These are phyloP conservation scores for Umimayanthus chanpuru DNA, from an alignment of 92 coral and sea anemone species.

Conservation along the genomic window DNA sequence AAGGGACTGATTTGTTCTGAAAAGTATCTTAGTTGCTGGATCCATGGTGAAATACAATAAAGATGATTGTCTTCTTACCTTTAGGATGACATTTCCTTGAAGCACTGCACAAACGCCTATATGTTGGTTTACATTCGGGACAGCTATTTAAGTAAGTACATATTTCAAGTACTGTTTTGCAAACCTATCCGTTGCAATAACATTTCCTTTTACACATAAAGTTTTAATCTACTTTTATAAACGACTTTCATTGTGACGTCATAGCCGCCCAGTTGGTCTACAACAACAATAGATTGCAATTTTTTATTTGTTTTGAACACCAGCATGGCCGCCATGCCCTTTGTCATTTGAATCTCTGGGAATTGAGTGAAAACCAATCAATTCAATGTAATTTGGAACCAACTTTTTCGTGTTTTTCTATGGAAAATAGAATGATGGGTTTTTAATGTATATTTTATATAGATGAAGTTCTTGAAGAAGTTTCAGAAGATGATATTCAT, in stretches of 20 bases:
- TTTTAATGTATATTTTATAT: neutral
- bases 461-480: constrained; percentile 88
- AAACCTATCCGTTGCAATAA: neutral
- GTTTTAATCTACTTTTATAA: too few relatives aligned
- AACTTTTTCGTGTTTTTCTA: neutral
- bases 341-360: too few relatives aligned
- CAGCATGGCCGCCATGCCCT: too few relatives aligned
- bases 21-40: too few relatives aligned
- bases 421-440: neutral
- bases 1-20: too few relatives aligned
- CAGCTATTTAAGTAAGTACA: constrained; percentile 82
- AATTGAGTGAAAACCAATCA: too few relatives aligned
- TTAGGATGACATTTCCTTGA: constrained; percentile 58
- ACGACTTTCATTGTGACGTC: too few relatives aligned
- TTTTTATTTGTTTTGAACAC: too few relatives aligned
- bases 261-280: too few relatives aligned
- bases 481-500: constrained; percentile 76
- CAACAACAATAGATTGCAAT: too few relatives aligned
- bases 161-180: neutral
- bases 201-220: neutral
- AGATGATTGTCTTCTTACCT: neutral
- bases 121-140: constrained; percentile 99
- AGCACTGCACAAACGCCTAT: constrained; percentile 87
- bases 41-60: neutral
- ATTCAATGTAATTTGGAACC: neutral